These are phyloP conservation scores for Bombus confusus DNA, from an alignment of 1,140 invertebrate genomes.

Conservation along the genomic window DNA sequence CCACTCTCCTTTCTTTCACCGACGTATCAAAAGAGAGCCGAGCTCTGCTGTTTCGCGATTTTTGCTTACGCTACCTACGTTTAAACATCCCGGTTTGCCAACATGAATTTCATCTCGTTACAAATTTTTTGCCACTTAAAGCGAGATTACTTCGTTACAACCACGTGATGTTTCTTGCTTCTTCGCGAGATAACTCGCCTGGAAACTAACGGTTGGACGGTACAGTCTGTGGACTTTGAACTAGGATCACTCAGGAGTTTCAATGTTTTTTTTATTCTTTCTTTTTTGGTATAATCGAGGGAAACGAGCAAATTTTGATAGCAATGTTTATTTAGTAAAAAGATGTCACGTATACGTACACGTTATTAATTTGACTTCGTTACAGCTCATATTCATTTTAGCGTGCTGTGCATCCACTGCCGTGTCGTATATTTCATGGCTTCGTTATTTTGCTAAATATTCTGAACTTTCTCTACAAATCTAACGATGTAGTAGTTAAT, in stretches of 20 bases:
- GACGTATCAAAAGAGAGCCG: background rate
- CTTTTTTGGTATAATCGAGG: background rate
- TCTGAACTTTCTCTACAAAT: background rate
- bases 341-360: background rate
- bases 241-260: background rate
- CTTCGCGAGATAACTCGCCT: background rate
- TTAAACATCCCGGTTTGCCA: background rate
- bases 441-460: background rate
- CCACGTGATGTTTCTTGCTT: background rate
- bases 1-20: background rate
- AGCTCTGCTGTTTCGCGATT: background rate
- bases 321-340: background rate
- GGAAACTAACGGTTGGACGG: background rate
- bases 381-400: background rate
- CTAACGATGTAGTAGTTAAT: background rate
- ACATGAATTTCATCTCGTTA: background rate
- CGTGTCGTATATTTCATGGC: background rate
- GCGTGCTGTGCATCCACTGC: background rate
- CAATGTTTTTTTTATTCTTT: background rate
- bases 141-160: background rate
- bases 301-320: background rate
- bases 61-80: background rate
- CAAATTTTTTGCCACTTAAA: slow-evolving; percentile 4
- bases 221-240: no score
- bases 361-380: background rate